phyloP scores from a whole-genome alignment of 2,888 invertebrate species.

The Pandemis cinnamomeana region DNA sequence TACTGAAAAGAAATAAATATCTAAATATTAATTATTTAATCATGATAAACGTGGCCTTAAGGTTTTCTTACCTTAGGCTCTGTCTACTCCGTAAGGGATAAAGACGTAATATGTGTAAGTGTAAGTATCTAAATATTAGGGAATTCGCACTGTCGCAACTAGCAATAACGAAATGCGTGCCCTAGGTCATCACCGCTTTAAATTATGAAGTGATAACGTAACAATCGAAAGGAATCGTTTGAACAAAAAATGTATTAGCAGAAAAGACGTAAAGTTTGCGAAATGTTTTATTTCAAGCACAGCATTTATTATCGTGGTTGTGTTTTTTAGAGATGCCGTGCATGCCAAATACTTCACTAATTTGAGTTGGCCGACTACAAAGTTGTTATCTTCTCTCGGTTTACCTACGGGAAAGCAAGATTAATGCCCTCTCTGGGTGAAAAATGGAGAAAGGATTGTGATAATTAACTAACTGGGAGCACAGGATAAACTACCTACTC shows the following conservation, averaged over 20 bases:
- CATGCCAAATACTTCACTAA: conserved; percentile 24
- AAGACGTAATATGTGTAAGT: too few species aligned
- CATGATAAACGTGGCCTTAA: too few species aligned
- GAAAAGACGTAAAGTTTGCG: neutral
- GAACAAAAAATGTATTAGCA: neutral
- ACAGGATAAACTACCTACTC: neutral
- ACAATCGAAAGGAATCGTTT: neutral
- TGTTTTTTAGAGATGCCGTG: conserved; percentile 3
- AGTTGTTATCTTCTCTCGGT: conserved; percentile 9
- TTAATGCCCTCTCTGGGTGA: conserved; percentile 11
- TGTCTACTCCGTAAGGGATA: too few species aligned
- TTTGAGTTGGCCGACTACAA: conserved; percentile 18
- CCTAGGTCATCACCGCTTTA: neutral
- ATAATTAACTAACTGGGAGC: neutral
- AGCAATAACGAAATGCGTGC: neutral
- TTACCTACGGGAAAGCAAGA: conserved; percentile 18
- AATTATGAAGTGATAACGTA: neutral
- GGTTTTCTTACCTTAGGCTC: too few species aligned
- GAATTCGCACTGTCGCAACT: neutral
- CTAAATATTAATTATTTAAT: too few species aligned
- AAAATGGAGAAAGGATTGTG: neutral
- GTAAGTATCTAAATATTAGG: too few species aligned
- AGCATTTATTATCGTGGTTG: neutral
- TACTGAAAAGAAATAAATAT: too few species aligned
- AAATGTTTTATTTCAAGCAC: conserved; percentile 9